These are phyloP conservation scores for Monochamus saltuarius DNA, from an alignment of 1,140 invertebrate species.

Conservation along the genomic window DNA sequence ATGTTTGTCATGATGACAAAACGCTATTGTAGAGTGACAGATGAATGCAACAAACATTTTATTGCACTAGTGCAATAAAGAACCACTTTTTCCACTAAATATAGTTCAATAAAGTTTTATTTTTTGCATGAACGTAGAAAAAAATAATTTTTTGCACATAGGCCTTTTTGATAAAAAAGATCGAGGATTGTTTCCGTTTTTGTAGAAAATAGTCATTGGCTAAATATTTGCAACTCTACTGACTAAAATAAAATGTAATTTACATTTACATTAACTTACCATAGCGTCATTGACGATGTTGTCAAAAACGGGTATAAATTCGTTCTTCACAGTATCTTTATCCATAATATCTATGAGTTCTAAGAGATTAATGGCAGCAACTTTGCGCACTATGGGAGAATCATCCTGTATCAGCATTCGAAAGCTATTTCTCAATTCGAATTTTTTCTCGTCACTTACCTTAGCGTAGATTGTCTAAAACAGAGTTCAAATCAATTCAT, in stretches of 20 bases:
- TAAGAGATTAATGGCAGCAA: constrained; percentile 29
- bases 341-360: constrained; percentile 36
- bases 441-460: constrained; percentile 32
- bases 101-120: no score
- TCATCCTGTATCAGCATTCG: constrained; percentile 41
- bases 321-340: constrained; percentile 35
- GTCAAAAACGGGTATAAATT: constrained; percentile 42
- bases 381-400: constrained; percentile 41
- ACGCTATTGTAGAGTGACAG: no score
- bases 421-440: constrained; percentile 37
- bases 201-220: no score
- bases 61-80: no score
- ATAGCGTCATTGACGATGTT: constrained; percentile 43
- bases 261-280: constrained; percentile 27
- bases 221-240: no score
- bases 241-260: not conserved
- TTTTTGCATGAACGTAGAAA: no score
- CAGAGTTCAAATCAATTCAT: not conserved
- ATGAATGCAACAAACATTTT: no score
- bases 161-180: no score
- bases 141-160: no score
- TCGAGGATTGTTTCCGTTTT: no score
- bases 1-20: no score
- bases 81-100: no score
- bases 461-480: constrained; percentile 43